A percentile compares a stretch with the other conserved stretches of the same genome.
Evolutionary conservation across 2,113 vertebrate genomes (phyloP).

Genomic region (Notarius lentiginosus): DNA sequence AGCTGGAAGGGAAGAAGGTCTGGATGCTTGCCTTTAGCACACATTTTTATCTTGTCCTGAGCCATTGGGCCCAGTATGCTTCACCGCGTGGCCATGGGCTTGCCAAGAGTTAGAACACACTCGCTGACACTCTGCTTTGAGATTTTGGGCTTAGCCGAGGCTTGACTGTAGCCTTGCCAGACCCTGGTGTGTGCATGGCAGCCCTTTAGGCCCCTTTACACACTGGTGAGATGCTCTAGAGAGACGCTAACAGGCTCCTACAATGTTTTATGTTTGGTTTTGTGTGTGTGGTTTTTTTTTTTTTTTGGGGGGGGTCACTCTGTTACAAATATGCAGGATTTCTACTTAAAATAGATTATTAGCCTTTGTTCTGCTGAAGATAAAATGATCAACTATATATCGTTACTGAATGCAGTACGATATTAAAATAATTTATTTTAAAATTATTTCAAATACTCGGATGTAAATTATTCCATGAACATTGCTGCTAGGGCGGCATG

Average conservation of each 20-base stretch:
- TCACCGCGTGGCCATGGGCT: slow-evolving; percentile 7
- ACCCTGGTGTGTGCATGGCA: slow-evolving; percentile 48
- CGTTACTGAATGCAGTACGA: not conserved
- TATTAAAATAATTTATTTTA: too few relatives aligned
- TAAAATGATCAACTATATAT: not conserved
- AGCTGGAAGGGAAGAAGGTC: slow-evolving; percentile 17
- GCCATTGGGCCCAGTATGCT: slow-evolving; percentile 40
- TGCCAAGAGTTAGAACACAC: slow-evolving; percentile 38
- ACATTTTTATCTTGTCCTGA: slow-evolving; percentile 43
- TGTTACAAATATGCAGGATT: not conserved
- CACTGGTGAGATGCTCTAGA: slow-evolving; percentile 40
- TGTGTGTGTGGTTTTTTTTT: not conserved
- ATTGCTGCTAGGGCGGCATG: too few relatives aligned
- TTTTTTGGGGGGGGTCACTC: not conserved
- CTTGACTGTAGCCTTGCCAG: slow-evolving; percentile 52
- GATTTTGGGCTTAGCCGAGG: slow-evolving; percentile 26
- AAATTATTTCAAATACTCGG: not conserved
- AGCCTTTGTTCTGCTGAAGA: not conserved
- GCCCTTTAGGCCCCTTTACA: slow-evolving; percentile 39
- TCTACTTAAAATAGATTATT: not conserved
- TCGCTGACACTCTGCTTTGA: slow-evolving; percentile 25
- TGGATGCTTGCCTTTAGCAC: slow-evolving; percentile 33
- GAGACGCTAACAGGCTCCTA: slow-evolving; percentile 34
- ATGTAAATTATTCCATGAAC: too few relatives aligned
- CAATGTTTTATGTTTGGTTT: slow-evolving; percentile 22